phyloP scores from a whole-genome alignment of 2,113 vertebrate genomes.

The Uropsilus gracilis region DNA sequence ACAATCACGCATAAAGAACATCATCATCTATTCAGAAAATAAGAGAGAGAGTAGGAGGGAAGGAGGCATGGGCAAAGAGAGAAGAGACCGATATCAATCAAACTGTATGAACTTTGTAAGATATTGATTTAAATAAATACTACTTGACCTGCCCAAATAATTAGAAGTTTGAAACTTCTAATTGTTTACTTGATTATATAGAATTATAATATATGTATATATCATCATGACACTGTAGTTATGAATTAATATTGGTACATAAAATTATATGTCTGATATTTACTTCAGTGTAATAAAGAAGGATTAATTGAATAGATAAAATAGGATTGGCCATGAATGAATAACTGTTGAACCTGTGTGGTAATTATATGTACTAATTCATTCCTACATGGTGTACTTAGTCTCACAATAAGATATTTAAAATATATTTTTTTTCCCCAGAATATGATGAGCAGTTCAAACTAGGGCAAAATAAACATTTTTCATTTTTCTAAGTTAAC shows the following conservation, averaged over 20 bases:
- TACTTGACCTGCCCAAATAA: background rate
- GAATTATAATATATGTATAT: background rate
- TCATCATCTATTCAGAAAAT: background rate
- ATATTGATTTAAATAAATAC: background rate
- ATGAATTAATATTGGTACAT: conserved; percentile 1
- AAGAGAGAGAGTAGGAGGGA: background rate
- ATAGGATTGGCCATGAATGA: background rate
- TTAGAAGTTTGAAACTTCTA: background rate
- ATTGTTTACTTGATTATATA: background rate
- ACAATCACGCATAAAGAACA: background rate
- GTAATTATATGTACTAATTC: background rate
- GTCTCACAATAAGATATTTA: background rate
- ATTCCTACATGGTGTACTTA: background rate
- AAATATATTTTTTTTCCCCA: background rate
- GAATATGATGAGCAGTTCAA: background rate
- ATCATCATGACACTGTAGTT: background rate
- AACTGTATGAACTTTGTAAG: background rate
- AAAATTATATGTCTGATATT: background rate
- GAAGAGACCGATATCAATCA: background rate
- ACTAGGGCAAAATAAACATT: background rate
- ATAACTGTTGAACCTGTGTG: background rate
- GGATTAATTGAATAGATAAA: background rate
- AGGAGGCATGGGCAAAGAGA: background rate
- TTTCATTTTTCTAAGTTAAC: conserved; percentile 45
- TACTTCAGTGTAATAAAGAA: background rate